Conservation (phyloP, 2,797 vertebrate species). For the Melanotaenia nigrans region DNA sequence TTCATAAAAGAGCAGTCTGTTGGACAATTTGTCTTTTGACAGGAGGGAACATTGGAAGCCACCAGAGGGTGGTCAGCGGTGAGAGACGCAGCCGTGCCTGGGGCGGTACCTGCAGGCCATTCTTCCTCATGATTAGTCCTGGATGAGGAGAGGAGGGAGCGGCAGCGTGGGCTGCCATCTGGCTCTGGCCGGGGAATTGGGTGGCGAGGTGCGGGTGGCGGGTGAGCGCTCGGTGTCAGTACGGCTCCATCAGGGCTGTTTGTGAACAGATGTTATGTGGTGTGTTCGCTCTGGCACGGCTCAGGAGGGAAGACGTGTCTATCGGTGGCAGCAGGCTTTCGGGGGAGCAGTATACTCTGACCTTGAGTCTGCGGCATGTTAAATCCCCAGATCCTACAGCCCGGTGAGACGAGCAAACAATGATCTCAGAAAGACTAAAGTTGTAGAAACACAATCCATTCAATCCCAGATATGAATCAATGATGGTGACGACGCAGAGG, state of each 20-base stretch:
- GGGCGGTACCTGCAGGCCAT: constrained; percentile 90
- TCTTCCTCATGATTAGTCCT: constrained; percentile 85
- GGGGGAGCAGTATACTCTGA: constrained; percentile 91
- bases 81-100: constrained; percentile 86
- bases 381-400: constrained; percentile 69
- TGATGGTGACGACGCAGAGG: constrained; percentile 1
- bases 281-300: constrained; percentile 91
- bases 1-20: constrained; percentile 83
- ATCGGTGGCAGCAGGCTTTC: constrained; percentile 92
- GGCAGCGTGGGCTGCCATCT: constrained; percentile 89
- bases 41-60: constrained; percentile 87
- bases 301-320: constrained; percentile 96
- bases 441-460: constrained; percentile 38
- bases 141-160: constrained; percentile 69
- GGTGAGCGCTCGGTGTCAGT: constrained; percentile 90
- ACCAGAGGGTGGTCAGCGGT: constrained; percentile 86
- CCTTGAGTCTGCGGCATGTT: constrained; percentile 91
- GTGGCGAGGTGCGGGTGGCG: constrained; percentile 83
- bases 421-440: constrained; percentile 41
- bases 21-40: constrained; percentile 97
- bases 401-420: constrained; percentile 43
- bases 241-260: constrained; percentile 95
- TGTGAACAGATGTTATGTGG: constrained; percentile 99
- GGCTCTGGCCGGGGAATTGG: constrained; percentile 94
- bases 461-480: constrained; percentile 19